phyloP scores from a whole-genome alignment of 2,888 invertebrate species.

The Agelastica alni region DNA sequence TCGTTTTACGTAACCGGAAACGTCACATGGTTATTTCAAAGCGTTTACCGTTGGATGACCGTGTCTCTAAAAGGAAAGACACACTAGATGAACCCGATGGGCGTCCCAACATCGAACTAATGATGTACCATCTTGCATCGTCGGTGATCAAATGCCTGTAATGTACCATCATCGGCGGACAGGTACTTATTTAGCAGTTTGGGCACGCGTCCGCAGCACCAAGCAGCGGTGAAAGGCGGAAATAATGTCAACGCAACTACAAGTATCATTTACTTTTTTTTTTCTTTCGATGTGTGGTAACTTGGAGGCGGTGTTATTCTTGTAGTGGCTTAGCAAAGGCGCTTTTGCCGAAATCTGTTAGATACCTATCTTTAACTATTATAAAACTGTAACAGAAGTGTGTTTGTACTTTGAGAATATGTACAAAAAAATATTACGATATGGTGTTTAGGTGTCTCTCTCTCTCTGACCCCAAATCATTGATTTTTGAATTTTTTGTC shows the following conservation, averaged over 20 bases:
- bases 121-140: conserved; percentile 41
- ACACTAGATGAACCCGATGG: conserved; percentile 26
- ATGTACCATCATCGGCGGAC: conserved; percentile 30
- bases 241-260: conserved; percentile 34
- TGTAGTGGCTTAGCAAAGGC: conserved; percentile 2
- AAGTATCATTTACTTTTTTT: conserved; percentile 14
- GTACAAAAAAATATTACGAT: no score
- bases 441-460: no score
- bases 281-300: conserved; percentile 10
- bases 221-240: conserved; percentile 45
- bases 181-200: conserved; percentile 30
- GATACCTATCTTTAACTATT: no score
- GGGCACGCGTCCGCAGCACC: conserved; percentile 39
- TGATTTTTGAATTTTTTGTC: no score
- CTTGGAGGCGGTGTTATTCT: conserved; percentile 9
- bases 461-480: no score
- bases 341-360: not conserved
- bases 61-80: conserved; percentile 19
- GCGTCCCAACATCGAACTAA: conserved; percentile 28
- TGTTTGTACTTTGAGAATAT: no score
- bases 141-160: conserved; percentile 44
- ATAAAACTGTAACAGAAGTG: no score
- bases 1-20: conserved; percentile 21
- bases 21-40: conserved; percentile 20
- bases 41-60: conserved; percentile 29